Conservation (phyloP, 2,113 vertebrate species). For the Macquaria ambigua region DNA sequence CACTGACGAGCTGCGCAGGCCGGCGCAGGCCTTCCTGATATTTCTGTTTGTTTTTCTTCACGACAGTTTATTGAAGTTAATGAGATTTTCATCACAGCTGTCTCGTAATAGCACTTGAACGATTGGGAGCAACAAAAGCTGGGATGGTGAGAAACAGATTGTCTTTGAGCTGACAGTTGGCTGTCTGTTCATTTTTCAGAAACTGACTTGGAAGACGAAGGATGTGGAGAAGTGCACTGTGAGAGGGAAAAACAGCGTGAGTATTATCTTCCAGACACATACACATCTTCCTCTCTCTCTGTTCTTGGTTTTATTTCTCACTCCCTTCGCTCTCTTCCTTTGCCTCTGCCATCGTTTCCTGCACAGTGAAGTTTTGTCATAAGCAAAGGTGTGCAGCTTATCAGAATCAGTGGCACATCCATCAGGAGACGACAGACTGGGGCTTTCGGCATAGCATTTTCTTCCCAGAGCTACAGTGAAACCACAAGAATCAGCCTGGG, state of each 20-base stretch:
- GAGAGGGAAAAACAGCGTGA: conserved; percentile 88
- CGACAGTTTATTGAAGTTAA: conserved; percentile 76
- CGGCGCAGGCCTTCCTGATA: conserved; percentile 37
- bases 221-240: conserved; percentile 88
- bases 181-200: conserved; percentile 78
- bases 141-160: conserved; percentile 49
- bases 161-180: conserved; percentile 64
- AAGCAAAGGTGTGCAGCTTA: conserved; percentile 40
- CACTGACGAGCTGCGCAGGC: conserved; percentile 15
- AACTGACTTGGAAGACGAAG: conserved; percentile 88
- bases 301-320: conserved; percentile 13
- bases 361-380: conserved; percentile 32
- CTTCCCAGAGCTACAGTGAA: conserved; percentile 27
- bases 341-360: conserved; percentile 12
- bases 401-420: conserved; percentile 50
- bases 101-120: conserved; percentile 66
- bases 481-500: conserved; percentile 20
- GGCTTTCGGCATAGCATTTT: not conserved
- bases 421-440: conserved; percentile 11
- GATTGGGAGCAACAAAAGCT: conserved; percentile 52
- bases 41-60: conserved; percentile 54
- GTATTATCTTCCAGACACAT: conserved; percentile 59
- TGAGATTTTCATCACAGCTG: conserved; percentile 77
- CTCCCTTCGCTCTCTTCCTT: not conserved
- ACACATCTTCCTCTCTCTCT: conserved; percentile 1